Percentiles rank a stretch among this genome's conserved stretches.
These are phyloP conservation scores for Tenthredo notha DNA, from an alignment of 2,888 invertebrate species.

Conservation along the genomic window DNA sequence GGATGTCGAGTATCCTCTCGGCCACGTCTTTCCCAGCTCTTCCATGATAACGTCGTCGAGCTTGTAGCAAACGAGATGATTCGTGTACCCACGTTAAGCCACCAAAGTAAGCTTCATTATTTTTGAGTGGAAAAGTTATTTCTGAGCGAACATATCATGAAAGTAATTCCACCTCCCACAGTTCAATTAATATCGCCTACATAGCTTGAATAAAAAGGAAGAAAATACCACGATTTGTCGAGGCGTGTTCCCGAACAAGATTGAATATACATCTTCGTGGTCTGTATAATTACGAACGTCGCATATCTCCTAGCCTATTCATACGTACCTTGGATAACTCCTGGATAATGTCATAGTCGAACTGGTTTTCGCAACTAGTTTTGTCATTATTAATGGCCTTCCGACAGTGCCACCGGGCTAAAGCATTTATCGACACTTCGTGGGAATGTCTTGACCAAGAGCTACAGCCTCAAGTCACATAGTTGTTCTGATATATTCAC, in stretches of 20 bases:
- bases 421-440: slow-evolving; percentile 21
- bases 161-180: not conserved
- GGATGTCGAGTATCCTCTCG: slow-evolving; percentile 20
- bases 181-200: not conserved
- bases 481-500: not conserved
- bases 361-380: slow-evolving; percentile 43
- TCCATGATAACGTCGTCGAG: slow-evolving; percentile 15
- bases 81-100: slow-evolving; percentile 10
- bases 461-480: not conserved
- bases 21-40: slow-evolving; percentile 25
- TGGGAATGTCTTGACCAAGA: slow-evolving; percentile 39
- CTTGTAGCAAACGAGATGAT: slow-evolving; percentile 30
- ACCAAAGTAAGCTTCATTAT: slow-evolving; percentile 14
- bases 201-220: not conserved
- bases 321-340: slow-evolving; percentile 7
- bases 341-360: not conserved
- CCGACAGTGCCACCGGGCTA: not conserved
- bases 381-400: slow-evolving; percentile 29
- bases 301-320: not conserved
- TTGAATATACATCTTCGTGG: slow-evolving; percentile 14
- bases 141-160: not conserved
- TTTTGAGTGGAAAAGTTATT: slow-evolving; percentile 12
- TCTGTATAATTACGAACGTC: not conserved
- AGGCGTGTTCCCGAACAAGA: not conserved
- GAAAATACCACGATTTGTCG: not conserved